Base-by-base conservation (phyloP, 2,797 vertebrate genomes). In the Catamblyrhynchus diadema region DNA sequence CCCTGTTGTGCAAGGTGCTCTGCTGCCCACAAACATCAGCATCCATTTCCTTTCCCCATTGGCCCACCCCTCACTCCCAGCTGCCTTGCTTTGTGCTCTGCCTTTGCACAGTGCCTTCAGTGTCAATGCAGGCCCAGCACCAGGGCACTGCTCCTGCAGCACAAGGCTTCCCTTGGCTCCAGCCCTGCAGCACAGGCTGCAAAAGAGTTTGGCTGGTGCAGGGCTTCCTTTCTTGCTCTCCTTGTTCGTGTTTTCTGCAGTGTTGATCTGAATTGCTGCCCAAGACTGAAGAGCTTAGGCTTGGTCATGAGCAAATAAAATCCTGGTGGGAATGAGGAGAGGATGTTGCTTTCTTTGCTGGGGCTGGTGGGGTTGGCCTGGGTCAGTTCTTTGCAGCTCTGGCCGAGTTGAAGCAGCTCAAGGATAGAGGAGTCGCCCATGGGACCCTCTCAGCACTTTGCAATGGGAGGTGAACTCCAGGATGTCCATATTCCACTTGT, bases 241-340 rank as follows among this genome's bases (percentile, higher is more conserved):
- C 35, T 51, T 78, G 18, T 37, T 45, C 10, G 12, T 67, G 33
- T 69, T 86, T 74, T 74, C 59, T 65, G 48, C 74, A 35, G 0
- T 10, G 24, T 4, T 78, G 39, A 2, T 78, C 67, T 71, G 74
- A 62, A 72, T 74, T 81, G 19, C 22, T 77, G 66, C 45, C 32
- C 42, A 14, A 78, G 65, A 19, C 32, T 44, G 75, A 77, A 72
- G 53, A 50, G 44, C 44, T 77, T 60, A 75, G 67, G 41, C 48
- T 71, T 82, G 53, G 48, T 57, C 44, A 56, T 35, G 22, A 67
- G 75, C 48, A 59, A 80, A 88, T 80, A 81, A 93, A 85, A 77
- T 21, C 33, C 44, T 20, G 9, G 17, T 51, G 37, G 75, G 56
- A 77, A 45, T 1, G 8, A 85, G 50, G 22, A 74, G 22, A 59